Evolutionary conservation across 2,888 invertebrate species (phyloP), one percentile per base, ranked within the genome.

Genomic region (Icerya purchasi): DNA sequence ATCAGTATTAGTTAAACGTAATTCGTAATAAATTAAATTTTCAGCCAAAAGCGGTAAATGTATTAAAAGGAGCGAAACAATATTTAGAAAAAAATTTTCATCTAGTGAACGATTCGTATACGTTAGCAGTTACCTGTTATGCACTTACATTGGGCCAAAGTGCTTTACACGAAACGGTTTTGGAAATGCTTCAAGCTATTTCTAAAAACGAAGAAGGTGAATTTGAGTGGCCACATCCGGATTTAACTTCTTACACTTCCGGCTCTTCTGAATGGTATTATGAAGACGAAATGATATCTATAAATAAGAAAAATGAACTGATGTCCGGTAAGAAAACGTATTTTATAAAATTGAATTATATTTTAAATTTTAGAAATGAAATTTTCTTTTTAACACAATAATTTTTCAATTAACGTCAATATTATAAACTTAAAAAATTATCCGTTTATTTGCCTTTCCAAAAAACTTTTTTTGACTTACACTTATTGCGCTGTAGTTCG

Each of bases 151-250:
- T 79, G 24, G 72, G 76, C 10, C 74, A 76, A 67, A 78, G 78
- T 65, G 73, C 76, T 1, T 65, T 76, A 50, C 75, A 78, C 1
- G 74, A 76, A 0, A 77, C 77, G 71, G 79, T 79, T 0, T 69
- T 81, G 2, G 72, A 76, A 8, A 77, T 78, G 62, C 67, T 81
- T 51, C 71, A 75, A 23, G 79, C 79, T 62, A 77, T 77, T 0
- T 80, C 80, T 0, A 80, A 80, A 0, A 79, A 79, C 1, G 80
- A 81, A 68, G 81, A 81, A 66, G 80, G 80, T 0, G 81, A 81
- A 65, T 81, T 81, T 61, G 80, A 80, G 1, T 81, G 81, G 81
- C 80, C 80, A 2, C 71, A 71, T 49, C 19, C 56, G 20, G 53
- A 56, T 22, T 56, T 56, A 2, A 24, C 60, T 19, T 50, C 53